Evolutionary conservation across 2,888 invertebrate species (phyloP), one percentile per base, ranked within the genome.

Genomic region (Thyatira batis): DNA sequence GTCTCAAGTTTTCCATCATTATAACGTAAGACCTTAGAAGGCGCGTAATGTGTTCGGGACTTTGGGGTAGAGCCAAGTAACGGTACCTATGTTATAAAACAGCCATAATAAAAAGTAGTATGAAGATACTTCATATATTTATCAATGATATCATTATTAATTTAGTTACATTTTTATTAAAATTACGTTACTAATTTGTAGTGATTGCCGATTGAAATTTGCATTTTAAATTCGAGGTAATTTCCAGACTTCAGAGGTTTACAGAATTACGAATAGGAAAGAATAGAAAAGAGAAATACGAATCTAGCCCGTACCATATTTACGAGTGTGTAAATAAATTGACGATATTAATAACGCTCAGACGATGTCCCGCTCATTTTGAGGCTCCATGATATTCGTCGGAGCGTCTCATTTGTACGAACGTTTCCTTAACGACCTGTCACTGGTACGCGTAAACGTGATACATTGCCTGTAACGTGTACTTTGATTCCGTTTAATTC

Each of bases 361-460:
- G 17, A 8, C 21, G 21, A 28, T 30, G 45, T 45, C 20, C 25
- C 53, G 55, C 28, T 25, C 49, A 51, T 58, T 67, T 58, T 56
- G 52, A 54, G 58, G 60, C 59, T 53, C 55, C 50, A 50, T 25
- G 11, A 39, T 39, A 39, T 39, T 46, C 46, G n/a, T 45, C 54
- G 52, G 57, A 43, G 58, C 58, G 58, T 48, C 54, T 63, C 63
- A 60, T 60, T 59, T 58, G 58, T 60, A 60, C 61, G 61, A 59
- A 61, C 61, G 55, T 61, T 59, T 54, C 60, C 62, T 61, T 69
- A 72, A 72, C 70, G 70, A 70, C 67, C 63, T 65, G 67, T 68
- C 70, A 58, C 63, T 60, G 55, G 52, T 58, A 60, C 55, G 55
- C 65, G 63, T 59, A 57, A 62, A 63, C 61, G 63, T 67, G 65